Evolutionary conservation across 2,113 vertebrate genomes (phyloP).

Genomic region (Ahaetulla prasina): DNA sequence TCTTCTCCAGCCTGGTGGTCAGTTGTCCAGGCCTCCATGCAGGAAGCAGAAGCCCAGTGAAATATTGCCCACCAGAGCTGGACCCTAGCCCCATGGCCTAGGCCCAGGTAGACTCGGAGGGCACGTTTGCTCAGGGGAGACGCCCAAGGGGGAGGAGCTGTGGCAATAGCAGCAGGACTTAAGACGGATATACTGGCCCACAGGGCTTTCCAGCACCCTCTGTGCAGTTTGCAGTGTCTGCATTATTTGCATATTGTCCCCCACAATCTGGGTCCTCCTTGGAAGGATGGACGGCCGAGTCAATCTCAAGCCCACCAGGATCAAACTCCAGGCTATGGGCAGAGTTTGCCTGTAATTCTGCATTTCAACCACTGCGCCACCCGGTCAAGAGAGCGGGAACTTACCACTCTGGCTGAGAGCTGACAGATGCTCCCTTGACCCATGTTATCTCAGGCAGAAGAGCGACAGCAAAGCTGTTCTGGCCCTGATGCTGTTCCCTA

Average conservation of each 20-base stretch:
- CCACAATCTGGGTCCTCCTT: neutral
- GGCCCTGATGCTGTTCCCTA: no score
- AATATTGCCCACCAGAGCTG: no score
- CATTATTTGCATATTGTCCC: neutral
- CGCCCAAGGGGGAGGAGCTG: neutral
- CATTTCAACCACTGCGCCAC: neutral
- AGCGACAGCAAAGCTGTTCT: neutral
- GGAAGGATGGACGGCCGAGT: neutral
- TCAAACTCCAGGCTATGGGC: neutral
- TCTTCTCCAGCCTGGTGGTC: neutral
- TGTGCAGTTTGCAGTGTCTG: no score
- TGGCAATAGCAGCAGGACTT: neutral
- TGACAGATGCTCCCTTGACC: neutral
- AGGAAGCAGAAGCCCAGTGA: neutral
- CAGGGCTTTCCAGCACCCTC: no score
- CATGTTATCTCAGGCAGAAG: neutral
- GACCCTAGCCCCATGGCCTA: neutral
- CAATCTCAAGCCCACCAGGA: neutral
- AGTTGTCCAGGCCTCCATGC: neutral
- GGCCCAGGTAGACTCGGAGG: neutral
- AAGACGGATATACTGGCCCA: no score
- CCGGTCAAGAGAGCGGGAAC: no score
- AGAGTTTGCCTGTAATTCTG: neutral
- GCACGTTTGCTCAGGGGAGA: neutral
- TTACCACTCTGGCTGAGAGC: neutral